Evolutionary conservation across 2,888 invertebrate species (phyloP), one percentile per base, ranked within the genome.

Genomic region (Esperia sulphurella): DNA sequence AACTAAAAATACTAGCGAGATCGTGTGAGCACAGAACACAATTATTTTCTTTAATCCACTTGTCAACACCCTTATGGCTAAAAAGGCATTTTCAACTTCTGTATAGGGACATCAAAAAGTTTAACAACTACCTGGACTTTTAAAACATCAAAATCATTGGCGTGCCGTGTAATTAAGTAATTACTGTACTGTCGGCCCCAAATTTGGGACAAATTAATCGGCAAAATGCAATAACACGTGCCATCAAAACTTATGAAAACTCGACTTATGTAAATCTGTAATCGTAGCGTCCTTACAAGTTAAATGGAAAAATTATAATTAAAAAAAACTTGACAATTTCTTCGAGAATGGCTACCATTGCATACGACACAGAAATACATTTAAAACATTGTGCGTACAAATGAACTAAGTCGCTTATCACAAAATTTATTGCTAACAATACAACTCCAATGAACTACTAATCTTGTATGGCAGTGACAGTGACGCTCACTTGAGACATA

Each of bases 1-100:
- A 85, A 88, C 86, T 87, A 86, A 86, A 82, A 79, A 79, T 79
- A 84, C 87, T 88, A 89, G 81, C 85, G 89, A 89, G 89, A 89
- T 89, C 89, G 79, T 77, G 75, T 87, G 87, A 86, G 86, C 84
- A 86, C 81, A 81, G 86, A 86, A 89, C 88, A 88, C 85, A 84
- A 80, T 75, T 69, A 57, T 58, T 63, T 61, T 57, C 53, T 54
- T 57, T 21, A 21, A 59, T 66, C 71, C 71, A 71, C 63, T 68
- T 77, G 71, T 79, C 70, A 68, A 76, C 73, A 65, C 71, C 75
- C 81, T 84, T 83, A 85, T 55, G 59, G 71, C 83, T 85, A 86
- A 77, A 73, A 86, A 86, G 84, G 84, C 83, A 79, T 74, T 58
- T 61, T 74, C 73, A 74, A 79, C 72, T 68, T 80, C 72, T 79